Base-by-base conservation (phyloP, 1,140 invertebrate species). In the Theocolax elegans region DNA sequence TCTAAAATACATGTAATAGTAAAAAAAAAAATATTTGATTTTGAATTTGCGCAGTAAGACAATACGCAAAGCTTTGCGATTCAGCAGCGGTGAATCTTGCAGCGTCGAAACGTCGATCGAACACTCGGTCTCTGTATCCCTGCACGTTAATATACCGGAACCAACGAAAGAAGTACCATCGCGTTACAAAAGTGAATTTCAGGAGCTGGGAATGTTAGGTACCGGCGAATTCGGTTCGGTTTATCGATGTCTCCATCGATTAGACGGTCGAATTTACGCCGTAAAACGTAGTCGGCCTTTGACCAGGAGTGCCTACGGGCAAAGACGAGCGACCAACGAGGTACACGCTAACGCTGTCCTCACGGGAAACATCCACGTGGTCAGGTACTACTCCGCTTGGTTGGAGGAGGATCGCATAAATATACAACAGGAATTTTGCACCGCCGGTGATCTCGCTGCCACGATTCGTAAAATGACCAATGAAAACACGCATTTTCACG, bases 341-440 rank as follows among this genome's bases (percentile, higher is more conserved):
- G 95, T 97, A 0, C 96, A 95, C 82, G 95, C 96, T 0, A 95
- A 97, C 81, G 95, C 95, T 0, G 94, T 95, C 10, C 85, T 97
- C 1, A 93, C 88, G 6, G 93, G 93, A 79, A 94, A 97, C 79
- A 90, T 92, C 59, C 93, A 97, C 78, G 92, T 97, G 13, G 95
- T 97, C 0, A 88, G 94, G 38, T 97, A 97, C 78, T 97, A 95
- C 83, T 95, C 94, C 0, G 94, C 95, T 1, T 97, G 96, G 96
- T 92, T 94, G 29, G 96, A 97, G 78, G 90, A 95, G 77, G 93
- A 95, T 79, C 93, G 96, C 77, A 95, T 97, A 92, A 91, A 94
- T 44, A 96, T 97, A 71, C 95, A 97, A 82, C 96, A 94, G 78
- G 95, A 97, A 80, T 97, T 92, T 81, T 97, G 95, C 78, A 94